phyloP scores from a whole-genome alignment of 2,888 invertebrate species.

The Zonitis immaculata region DNA sequence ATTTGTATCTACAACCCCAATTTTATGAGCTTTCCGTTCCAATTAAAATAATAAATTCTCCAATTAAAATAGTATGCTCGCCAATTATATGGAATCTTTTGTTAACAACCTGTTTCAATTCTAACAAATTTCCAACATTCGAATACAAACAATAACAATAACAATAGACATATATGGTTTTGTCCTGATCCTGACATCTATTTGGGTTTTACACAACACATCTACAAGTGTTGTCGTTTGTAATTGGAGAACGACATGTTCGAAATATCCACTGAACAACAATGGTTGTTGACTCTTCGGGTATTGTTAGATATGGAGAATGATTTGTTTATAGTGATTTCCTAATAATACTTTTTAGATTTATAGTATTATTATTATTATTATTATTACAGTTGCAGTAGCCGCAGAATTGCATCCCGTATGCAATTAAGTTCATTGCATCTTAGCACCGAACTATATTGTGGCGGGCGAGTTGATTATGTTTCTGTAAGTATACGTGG shows the following conservation, averaged over 20 bases:
- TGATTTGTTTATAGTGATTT: slow-evolving; percentile 2
- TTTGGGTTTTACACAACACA: background rate
- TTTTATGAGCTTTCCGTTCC: no score
- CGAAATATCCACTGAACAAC: slow-evolving; percentile 7
- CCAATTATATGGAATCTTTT: no score
- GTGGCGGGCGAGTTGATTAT: slow-evolving; percentile 19
- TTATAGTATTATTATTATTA: no score
- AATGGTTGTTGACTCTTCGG: background rate
- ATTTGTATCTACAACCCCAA: no score
- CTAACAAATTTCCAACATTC: no score
- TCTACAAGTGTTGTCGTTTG: slow-evolving; percentile 1
- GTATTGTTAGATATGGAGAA: no score
- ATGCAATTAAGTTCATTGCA: slow-evolving; percentile 18
- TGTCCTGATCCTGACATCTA: background rate
- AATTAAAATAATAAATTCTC: no score
- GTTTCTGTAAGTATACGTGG: slow-evolving; percentile 1
- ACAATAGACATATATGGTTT: background rate
- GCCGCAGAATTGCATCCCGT: slow-evolving; percentile 12
- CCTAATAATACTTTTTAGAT: no score
- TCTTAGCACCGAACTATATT: slow-evolving; percentile 10
- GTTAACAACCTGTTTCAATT: background rate
- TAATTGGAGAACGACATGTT: slow-evolving; percentile 7
- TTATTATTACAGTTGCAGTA: no score
- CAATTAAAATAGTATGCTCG: no score
- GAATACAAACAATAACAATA: background rate